These are phyloP conservation scores for Collichthys lucidus DNA, from an alignment of 2,113 vertebrate species.

Conservation along the genomic window DNA sequence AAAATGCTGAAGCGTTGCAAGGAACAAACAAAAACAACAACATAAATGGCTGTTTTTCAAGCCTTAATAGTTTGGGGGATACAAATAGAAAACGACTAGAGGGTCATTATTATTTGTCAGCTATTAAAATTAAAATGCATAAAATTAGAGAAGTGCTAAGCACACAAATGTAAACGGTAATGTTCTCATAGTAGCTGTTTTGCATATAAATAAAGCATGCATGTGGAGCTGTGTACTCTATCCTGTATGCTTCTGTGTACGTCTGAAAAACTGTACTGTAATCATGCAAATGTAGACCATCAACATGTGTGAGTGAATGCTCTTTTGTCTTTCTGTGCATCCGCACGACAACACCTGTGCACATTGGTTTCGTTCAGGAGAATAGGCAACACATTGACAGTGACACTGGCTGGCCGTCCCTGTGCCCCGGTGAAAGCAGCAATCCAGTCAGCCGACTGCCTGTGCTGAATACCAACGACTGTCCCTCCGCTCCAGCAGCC, in stretches of 20 bases:
- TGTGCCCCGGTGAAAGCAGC: conserved; percentile 10
- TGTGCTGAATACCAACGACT: conserved; percentile 54
- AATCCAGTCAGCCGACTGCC: background rate
- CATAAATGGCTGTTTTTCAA: background rate
- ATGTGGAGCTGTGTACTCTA: background rate
- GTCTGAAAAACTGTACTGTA: background rate
- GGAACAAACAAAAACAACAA: background rate
- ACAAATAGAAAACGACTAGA: background rate
- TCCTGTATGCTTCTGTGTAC: background rate
- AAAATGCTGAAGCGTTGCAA: background rate
- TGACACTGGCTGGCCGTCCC: conserved; percentile 5
- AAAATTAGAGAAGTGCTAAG: no score
- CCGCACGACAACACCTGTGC: background rate
- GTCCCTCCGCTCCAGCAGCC: conserved; percentile 22
- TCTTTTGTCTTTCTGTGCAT: background rate
- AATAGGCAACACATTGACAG: background rate
- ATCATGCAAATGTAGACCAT: background rate
- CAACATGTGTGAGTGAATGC: background rate
- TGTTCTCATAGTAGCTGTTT: conserved; percentile 2
- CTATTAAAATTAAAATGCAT: background rate
- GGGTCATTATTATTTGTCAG: background rate
- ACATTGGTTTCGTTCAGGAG: background rate
- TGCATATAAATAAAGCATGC: conserved; percentile 20
- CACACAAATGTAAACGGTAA: background rate
- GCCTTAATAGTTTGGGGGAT: background rate